Evolutionary conservation across 2,797 vertebrate genomes (phyloP).

Genomic region (Lagocephalus sceleratus): DNA sequence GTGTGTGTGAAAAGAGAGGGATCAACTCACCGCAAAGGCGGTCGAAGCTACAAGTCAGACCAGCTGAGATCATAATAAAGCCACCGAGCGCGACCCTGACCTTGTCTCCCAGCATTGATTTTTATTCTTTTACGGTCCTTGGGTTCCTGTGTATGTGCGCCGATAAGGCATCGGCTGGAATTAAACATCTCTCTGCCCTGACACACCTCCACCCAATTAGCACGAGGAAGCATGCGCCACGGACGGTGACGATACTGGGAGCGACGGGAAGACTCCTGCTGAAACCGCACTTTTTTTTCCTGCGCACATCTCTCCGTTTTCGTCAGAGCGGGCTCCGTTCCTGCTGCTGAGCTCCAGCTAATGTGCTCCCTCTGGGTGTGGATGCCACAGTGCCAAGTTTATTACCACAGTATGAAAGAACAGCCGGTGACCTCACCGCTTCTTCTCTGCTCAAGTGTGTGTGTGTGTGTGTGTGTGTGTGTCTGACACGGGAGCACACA

Average conservation of each 20-base stretch:
- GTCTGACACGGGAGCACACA: constrained; percentile 5
- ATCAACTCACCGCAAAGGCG: no score
- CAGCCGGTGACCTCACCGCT: constrained; percentile 22
- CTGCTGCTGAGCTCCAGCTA: constrained; percentile 8
- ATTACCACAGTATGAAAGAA: constrained; percentile 42
- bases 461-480: constrained; percentile 19
- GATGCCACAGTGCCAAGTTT: constrained; percentile 19
- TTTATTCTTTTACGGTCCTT: no score
- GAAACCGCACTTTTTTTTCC: background rate
- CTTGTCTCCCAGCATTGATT: no score
- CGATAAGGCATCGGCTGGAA: no score
- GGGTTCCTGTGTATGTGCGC: no score
- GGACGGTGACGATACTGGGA: background rate
- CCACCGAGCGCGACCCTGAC: no score
- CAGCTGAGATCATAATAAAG: no score
- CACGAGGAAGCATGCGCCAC: background rate
- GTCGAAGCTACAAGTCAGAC: no score
- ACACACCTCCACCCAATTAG: background rate
- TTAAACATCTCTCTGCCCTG: no score
- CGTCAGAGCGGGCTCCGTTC: constrained; percentile 23
- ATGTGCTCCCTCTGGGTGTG: constrained; percentile 15
- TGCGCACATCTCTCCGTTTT: constrained; percentile 4
- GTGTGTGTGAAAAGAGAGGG: no score
- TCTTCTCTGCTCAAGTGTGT: constrained; percentile 22
- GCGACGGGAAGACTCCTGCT: background rate